A percentile compares a stretch with the other conserved stretches of the same genome.
These are phyloP conservation scores for Synergus japonicus DNA, from an alignment of 2,888 invertebrate genomes.

Conservation along the genomic window DNA sequence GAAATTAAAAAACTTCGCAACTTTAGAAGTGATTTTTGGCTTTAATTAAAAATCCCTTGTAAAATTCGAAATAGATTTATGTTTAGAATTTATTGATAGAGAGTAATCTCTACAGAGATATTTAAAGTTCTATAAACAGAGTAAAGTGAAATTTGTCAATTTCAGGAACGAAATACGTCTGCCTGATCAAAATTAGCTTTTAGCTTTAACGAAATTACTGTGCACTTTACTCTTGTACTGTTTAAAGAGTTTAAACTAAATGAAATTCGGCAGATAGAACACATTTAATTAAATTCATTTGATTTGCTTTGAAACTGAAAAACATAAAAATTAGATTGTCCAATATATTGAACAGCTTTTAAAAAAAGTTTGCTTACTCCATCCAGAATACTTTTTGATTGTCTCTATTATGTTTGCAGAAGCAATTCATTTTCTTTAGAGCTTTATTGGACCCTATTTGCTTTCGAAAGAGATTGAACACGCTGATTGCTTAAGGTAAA, in stretches of 20 bases:
- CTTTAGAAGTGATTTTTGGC: background rate
- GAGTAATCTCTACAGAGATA: background rate
- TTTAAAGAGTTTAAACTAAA: background rate
- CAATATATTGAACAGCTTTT: no score
- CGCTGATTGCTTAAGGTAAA: background rate
- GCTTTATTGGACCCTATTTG: background rate
- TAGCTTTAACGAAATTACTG: conserved; percentile 7
- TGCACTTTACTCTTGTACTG: background rate
- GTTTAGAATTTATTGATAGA: no score
- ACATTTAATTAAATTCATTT: background rate
- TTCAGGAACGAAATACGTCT: background rate
- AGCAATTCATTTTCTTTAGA: background rate
- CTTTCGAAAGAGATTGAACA: background rate
- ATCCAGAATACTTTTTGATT: background rate
- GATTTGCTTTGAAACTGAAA: background rate
- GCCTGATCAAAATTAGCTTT: conserved; percentile 6
- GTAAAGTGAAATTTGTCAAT: background rate
- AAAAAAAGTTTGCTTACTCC: background rate
- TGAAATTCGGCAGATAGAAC: background rate
- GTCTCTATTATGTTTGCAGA: background rate
- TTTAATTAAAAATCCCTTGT: background rate
- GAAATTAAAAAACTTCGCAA: background rate
- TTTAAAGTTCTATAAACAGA: background rate
- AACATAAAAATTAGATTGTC: background rate
- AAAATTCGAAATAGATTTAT: no score